Base-by-base conservation (phyloP, 1,140 invertebrate genomes). In the Andrena cerasifolii region DNA sequence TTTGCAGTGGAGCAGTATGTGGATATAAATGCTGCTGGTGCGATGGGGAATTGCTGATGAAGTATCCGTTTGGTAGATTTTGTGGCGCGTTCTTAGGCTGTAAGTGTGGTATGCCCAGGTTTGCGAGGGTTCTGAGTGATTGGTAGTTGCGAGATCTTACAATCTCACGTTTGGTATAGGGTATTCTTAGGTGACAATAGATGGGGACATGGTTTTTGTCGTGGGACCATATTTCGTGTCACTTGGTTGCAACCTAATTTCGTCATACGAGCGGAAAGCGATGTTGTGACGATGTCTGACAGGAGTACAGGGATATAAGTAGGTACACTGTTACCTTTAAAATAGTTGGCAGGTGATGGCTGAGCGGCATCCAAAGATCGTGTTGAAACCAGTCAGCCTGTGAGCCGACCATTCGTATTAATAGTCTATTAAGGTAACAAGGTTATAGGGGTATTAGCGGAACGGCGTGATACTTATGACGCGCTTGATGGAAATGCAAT, bases 341-440 rank as follows among this genome's bases (percentile, higher is more conserved):
- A 83, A 83, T 54, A 36, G 68, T 83, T 80, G 62, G 78, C 83
- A 77, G 51, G 56, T 49, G 77, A 68, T 26, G 26, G 16, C 75
- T 70, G 63, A 86, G 61, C 65, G 47, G 36, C 62, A 53, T 76
- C 80, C 53, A 82, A 61, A 82, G 73, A 62, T 68, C 51, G 62
- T 66, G 66, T 81, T 58, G 67, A 83, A 81, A 85, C 49, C 51
- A 28, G 49, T 10, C 33, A 16, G 68, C 49, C 63, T 66, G 71
- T 74, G 31, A 72, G 56, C 0, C 59, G 16, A 68, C 61, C 73
- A 76, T 47, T 36, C 28, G 73, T 78, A 81, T 75, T 76, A 83
- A 85, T 70, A 68, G 54, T 21, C 59, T 70, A 78, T 78, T 85
- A 83, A 77, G 63, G 73, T 75, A 66, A 81, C 71, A 78, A 61